Percentiles rank a stretch among this genome's conserved stretches.
phyloP scores from a whole-genome alignment of 35 echinoderm and acorn worm species.

The Strongylocentrotus purpuratus region DNA sequence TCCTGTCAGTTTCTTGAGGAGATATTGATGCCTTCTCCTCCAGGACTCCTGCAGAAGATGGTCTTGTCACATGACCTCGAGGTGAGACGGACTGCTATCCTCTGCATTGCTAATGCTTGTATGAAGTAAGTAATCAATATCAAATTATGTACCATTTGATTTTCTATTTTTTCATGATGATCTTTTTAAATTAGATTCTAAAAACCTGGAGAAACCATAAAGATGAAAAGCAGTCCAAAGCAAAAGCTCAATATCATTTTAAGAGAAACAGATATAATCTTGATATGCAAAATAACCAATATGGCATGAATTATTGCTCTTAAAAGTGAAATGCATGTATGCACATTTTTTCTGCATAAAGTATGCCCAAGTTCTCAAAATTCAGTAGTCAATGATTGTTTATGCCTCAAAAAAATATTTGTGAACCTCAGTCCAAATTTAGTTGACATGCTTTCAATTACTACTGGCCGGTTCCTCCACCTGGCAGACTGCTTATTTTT shows the following conservation, averaged over 20 bases:
- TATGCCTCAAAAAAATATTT: too few relatives aligned
- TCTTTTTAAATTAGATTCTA: not conserved
- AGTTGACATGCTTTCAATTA: too few relatives aligned
- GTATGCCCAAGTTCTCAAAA: too few relatives aligned
- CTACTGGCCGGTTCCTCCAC: too few relatives aligned
- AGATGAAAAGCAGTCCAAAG: not conserved
- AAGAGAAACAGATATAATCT: not conserved
- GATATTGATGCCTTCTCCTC: constrained; percentile 56
- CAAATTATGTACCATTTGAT: not conserved
- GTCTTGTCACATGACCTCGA: constrained; percentile 69
- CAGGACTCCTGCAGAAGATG: constrained; percentile 72
- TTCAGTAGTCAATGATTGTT: too few relatives aligned
- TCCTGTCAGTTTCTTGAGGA: constrained; percentile 74
- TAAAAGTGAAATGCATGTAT: too few relatives aligned
- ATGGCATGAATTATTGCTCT: too few relatives aligned
- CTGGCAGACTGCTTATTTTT: too few relatives aligned
- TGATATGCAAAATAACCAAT: too few relatives aligned
- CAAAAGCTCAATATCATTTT: not conserved
- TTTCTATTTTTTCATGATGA: not conserved
- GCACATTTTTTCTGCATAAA: too few relatives aligned
- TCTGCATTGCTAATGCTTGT: constrained; percentile 96
- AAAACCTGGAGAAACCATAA: not conserved
- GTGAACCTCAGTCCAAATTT: too few relatives aligned
- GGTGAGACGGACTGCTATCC: constrained; percentile 75
- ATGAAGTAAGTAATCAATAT: constrained; percentile 75